phyloP scores from a whole-genome alignment of 2,888 invertebrate species.

The Amblyjoppa fuscipennis region DNA sequence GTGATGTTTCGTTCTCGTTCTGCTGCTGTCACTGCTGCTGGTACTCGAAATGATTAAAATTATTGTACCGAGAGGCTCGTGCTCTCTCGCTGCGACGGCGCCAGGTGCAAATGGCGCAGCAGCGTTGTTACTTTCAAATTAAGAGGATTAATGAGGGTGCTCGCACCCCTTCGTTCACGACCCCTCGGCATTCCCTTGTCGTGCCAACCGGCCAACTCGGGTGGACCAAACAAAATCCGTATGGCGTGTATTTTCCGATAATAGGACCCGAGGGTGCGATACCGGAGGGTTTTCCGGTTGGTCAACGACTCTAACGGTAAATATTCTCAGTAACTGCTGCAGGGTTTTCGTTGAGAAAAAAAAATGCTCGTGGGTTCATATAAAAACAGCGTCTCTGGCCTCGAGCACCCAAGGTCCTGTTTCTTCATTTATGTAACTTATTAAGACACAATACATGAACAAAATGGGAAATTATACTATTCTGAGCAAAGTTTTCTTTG shows the following conservation, averaged over 20 bases:
- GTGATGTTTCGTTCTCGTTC: conserved; percentile 42
- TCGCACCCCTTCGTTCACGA: conserved; percentile 40
- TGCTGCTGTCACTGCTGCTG: conserved; percentile 21
- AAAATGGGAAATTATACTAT: too few relatives aligned
- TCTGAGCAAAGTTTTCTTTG: too few relatives aligned
- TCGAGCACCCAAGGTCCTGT: conserved; percentile 10
- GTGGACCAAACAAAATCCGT: conserved; percentile 50
- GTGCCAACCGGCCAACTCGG: conserved; percentile 31
- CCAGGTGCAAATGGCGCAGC: conserved; percentile 78
- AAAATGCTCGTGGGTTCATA: neutral
- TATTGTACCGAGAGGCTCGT: conserved; percentile 46
- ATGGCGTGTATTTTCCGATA: conserved; percentile 75
- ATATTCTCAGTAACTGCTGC: conserved; percentile 46
- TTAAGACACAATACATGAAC: neutral
- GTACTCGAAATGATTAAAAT: conserved; percentile 51
- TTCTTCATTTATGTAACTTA: conserved; percentile 9
- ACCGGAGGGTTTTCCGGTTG: conserved; percentile 63
- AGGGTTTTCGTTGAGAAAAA: conserved; percentile 2
- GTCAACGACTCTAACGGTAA: conserved; percentile 58
- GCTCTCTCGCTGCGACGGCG: conserved; percentile 67
- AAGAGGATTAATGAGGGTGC: conserved; percentile 80
- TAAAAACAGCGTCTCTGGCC: neutral
- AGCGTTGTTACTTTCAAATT: conserved; percentile 81
- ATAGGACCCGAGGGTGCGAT: conserved; percentile 76
- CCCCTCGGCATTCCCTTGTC: conserved; percentile 14